Evolutionary conservation across 92 coral and sea anemone species (phyloP), one percentile per base, ranked within the genome.

Genomic region (Actinernus sp.): DNA sequence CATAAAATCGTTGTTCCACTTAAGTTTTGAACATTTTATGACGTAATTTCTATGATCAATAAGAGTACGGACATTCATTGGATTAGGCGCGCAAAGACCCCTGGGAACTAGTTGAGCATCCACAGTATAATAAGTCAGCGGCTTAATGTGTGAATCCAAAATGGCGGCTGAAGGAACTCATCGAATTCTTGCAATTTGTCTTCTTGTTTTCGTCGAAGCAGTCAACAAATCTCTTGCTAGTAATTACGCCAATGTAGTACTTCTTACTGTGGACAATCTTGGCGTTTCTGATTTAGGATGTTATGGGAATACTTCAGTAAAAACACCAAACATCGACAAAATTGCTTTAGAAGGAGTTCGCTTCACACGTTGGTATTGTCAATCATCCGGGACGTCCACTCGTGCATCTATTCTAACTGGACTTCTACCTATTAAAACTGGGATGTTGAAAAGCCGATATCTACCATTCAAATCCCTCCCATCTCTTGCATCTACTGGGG

Each of bases 371-470:
- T 92, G 87, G 82, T 93, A 93, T 54, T 53, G 85, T 2, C 88
- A 93, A 17, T 76, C 92, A 0, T 82, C 90, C 5, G 84, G 89
- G 25, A 58, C 79, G n/a, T 73, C 98, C 0, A 73, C 98, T 9
- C 78, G 96, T 18, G 91, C 98, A 3, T 85, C 98, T 2, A 73
- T 90, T 36, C 74, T 93, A 39, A 90, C 98, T 13, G 98, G 98
- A 32, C 80, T 78, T 38, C 37, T 93, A n/a, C 98, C 98, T 8
- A 81, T 90, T 48, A 79, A 89, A 66, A 93, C 92, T 31, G 98
- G 98, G 32, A 93, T 90, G 52, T 59, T 93, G 44, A 87, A 82
- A 53, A 92, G 98, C 47, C 89, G 85, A 40, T 87, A 87, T 64
- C 64, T 93, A 1, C 86, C 97, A 22, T 90, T 78, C n/a, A 78